Evolutionary conservation across 2,888 invertebrate species (phyloP).

Genomic region (Drosophila merina): DNA sequence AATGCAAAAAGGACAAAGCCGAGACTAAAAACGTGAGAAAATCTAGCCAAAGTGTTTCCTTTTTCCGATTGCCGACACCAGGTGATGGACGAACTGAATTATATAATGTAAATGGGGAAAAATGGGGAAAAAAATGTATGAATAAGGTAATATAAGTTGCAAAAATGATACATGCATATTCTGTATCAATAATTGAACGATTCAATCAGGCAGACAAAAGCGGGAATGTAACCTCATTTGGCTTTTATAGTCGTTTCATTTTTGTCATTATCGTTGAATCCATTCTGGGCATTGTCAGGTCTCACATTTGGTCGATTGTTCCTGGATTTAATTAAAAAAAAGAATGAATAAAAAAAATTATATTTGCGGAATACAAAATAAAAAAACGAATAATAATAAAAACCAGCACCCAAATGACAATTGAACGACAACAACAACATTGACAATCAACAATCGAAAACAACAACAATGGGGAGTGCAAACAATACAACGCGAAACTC

Average conservation of each 20-base stretch:
- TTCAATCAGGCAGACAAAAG: constrained; percentile 60
- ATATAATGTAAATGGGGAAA: constrained; percentile 11
- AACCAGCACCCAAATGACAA: constrained; percentile 63
- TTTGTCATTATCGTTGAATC: constrained; percentile 56
- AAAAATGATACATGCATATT: constrained; percentile 26
- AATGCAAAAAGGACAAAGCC: constrained; percentile 58
- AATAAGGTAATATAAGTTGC: constrained; percentile 26
- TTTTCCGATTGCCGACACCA: constrained; percentile 39
- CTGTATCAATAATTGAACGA: constrained; percentile 46
- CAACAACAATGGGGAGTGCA: constrained; percentile 55
- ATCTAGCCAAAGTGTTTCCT: constrained; percentile 31
- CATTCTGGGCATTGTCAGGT: constrained; percentile 61
- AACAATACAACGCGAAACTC: constrained; percentile 63
- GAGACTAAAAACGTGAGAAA: constrained; percentile 64
- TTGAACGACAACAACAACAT: constrained; percentile 46
- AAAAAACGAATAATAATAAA: constrained; percentile 5
- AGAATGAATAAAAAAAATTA: constrained; percentile 51
- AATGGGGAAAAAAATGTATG: constrained; percentile 13
- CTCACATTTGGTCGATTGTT: constrained; percentile 67
- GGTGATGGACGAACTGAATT: constrained; percentile 40
- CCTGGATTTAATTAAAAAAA: constrained; percentile 71
- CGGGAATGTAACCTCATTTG: constrained; percentile 53
- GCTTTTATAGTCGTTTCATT: constrained; percentile 40
- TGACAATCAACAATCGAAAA: constrained; percentile 54
- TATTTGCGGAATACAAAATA: constrained; percentile 33